Evolutionary conservation across 2,113 vertebrate species (phyloP), one percentile per base, ranked within the genome.

Genomic region (Mungos mungo): DNA sequence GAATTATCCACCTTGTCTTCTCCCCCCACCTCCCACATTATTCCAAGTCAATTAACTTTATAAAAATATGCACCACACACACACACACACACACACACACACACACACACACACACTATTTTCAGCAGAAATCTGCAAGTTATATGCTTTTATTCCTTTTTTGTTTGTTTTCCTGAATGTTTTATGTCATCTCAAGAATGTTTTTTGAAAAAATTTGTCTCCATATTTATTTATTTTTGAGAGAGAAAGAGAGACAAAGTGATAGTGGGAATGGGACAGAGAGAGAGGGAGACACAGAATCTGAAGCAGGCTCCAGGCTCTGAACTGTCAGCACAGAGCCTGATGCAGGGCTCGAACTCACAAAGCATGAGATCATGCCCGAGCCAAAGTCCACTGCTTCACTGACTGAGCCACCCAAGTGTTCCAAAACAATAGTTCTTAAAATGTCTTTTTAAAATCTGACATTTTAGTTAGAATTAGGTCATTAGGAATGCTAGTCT

Each of bases 111-210:
- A 50, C 4, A 21, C 6, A 65, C 7, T 25, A 21, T 38, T 94
- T 72, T 79, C 74, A 19, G 29, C 19, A 95, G 41, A 69, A 76
- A 63, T n/a, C 6, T 12, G 25, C 3, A 81, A 71, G 13, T 68
- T 85, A 94, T 79, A 84, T 89, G 16, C 16, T 96, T 90, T 95
- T 35, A n/a, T 5, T 92, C 74, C 41, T 27, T 63, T 66, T 41
- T 35, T 31, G 21, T 60, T 77, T 41, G 45, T 31, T 79, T 79
- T 84, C 63, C 82, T 66, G 35, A 33, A 41, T 72, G 27, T 47
- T 74, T 63, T 76, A 41, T 68, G 27, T 7, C 14, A n/a, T 88
- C 35, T 77, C 41, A 90, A 16, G 21, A 79, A 77, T 79, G 79
- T 1, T 92, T 83, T 83, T 33, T 21, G n/a, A 63, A 82, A 50